Evolutionary conservation across 1,140 invertebrate genomes (phyloP).

Genomic region (Cyrtorhinus lividipennis): DNA sequence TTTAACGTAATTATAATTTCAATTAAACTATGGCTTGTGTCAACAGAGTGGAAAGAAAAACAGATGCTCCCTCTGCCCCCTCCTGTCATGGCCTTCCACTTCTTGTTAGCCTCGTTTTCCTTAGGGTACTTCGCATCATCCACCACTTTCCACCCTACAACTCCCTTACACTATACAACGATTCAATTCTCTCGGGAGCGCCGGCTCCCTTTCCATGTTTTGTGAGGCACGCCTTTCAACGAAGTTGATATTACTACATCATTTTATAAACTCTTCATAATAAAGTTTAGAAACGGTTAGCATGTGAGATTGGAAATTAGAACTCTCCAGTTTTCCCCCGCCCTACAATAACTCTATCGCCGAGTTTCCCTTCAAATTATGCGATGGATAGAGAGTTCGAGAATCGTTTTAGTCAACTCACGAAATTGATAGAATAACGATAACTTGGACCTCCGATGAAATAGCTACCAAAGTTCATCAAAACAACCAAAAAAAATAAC

Average conservation of each 20-base stretch:
- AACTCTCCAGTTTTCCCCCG: not conserved
- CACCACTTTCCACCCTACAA: not conserved
- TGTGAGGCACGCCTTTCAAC: not conserved
- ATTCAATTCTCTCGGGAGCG: not conserved
- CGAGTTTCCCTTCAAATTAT: not conserved
- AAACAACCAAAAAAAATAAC: too few species aligned
- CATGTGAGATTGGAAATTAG: conserved; percentile 8
- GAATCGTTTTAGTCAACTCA: too few species aligned
- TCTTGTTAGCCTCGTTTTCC: too few species aligned
- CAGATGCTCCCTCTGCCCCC: conserved; percentile 8
- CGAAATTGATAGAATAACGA: too few species aligned
- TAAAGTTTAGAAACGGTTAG: conserved; percentile 1
- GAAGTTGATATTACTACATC: conserved; percentile 7
- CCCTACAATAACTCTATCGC: conserved; percentile 1
- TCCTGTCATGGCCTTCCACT: not conserved
- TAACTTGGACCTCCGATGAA: too few species aligned
- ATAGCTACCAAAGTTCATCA: too few species aligned
- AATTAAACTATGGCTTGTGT: conserved; percentile 19
- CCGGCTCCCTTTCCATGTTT: not conserved
- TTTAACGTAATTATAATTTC: conserved; percentile 21
- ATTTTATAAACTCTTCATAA: conserved; percentile 7
- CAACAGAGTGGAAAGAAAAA: conserved; percentile 17
- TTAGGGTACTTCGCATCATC: not conserved
- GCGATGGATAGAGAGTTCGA: too few species aligned
- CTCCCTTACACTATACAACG: not conserved